Percentiles rank a stretch among this genome's conserved stretches.
These are phyloP conservation scores for Formicarius rufipectus DNA, from an alignment of 2,113 vertebrate genomes.

Conservation along the genomic window DNA sequence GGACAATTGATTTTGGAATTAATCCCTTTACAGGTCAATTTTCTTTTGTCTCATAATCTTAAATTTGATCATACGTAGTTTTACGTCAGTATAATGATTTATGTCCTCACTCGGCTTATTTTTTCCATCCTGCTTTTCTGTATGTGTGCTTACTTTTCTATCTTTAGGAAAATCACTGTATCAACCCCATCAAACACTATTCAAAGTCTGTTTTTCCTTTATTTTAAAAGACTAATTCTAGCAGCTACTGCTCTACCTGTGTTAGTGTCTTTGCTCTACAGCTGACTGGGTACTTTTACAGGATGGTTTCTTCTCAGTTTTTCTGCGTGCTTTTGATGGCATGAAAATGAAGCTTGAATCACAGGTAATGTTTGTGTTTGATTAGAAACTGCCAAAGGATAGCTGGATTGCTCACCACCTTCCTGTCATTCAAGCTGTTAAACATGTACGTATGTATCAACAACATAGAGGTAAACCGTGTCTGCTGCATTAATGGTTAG, in stretches of 20 bases:
- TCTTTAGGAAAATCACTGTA: neutral
- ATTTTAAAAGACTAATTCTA: neutral
- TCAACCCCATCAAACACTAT: neutral
- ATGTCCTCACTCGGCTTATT: neutral
- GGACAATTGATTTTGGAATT: neutral
- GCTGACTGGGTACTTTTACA: neutral
- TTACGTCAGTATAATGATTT: neutral
- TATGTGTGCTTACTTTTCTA: neutral
- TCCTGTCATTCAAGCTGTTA: neutral
- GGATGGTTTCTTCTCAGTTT: neutral
- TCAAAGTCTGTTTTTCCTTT: neutral
- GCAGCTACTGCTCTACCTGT: neutral
- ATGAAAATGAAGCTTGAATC: neutral
- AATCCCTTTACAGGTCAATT: neutral
- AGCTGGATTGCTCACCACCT: neutral
- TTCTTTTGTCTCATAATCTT: neutral
- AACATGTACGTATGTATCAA: neutral
- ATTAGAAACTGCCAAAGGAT: neutral
- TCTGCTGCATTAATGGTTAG: neutral
- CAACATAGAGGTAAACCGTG: neutral
- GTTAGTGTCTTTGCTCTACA: neutral
- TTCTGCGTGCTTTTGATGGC: neutral
- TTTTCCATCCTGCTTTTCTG: neutral
- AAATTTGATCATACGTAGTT: neutral
- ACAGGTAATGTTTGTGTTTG: neutral